These are phyloP conservation scores for Platysternon megacephalum DNA, from an alignment of 2,113 vertebrate species.

Conservation along the genomic window DNA sequence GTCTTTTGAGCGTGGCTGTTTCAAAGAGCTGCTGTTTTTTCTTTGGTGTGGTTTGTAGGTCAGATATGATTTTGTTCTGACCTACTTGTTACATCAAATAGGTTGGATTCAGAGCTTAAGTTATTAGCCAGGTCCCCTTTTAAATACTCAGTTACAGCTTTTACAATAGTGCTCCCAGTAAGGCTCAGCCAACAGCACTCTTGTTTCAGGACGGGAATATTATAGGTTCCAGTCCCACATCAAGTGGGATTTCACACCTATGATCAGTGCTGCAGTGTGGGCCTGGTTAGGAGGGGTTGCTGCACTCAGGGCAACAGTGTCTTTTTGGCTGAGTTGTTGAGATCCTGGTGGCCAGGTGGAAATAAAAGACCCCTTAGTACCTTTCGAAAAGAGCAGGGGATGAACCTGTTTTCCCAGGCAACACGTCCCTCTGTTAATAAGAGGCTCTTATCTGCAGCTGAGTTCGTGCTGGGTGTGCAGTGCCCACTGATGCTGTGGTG, in stretches of 20 bases:
- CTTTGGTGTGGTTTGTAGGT: neutral
- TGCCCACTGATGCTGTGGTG: neutral
- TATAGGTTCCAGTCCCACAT: neutral
- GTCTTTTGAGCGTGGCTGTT: neutral
- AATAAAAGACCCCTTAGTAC: neutral
- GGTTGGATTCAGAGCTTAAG: neutral
- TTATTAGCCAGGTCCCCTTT: neutral
- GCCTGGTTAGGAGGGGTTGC: neutral
- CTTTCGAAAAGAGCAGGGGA: neutral
- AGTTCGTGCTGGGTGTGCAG: neutral
- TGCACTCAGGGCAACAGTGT: neutral
- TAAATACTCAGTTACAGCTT: neutral
- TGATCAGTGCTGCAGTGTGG: neutral
- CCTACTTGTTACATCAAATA: neutral
- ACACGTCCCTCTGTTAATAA: neutral
- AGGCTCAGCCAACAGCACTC: neutral
- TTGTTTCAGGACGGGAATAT: neutral
- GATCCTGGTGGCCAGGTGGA: neutral
- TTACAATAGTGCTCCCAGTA: fast-evolving
- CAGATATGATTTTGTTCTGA: neutral
- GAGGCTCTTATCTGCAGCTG: neutral
- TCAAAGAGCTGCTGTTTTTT: no score
- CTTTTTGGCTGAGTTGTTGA: neutral
- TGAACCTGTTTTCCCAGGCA: neutral
- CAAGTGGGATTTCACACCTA: neutral